Percentiles rank a stretch among this genome's conserved stretches.
These are phyloP conservation scores for Ophioderma brevispina DNA, from an alignment of 35 echinoderm and acorn worm species.

Conservation along the genomic window DNA sequence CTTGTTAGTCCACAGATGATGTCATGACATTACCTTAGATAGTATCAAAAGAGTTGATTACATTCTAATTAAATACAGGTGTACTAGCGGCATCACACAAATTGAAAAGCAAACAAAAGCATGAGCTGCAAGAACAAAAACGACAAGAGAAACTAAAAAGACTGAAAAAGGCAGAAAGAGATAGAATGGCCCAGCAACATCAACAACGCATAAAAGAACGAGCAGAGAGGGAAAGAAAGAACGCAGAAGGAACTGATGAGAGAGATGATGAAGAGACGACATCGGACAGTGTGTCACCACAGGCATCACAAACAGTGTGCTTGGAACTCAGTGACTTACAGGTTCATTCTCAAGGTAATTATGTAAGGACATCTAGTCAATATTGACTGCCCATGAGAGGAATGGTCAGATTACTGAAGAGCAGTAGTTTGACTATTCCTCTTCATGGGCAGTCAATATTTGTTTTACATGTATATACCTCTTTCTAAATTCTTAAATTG, in stretches of 20 bases:
- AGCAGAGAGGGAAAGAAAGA: background rate
- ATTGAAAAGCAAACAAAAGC: constrained; percentile 44
- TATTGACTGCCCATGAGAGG: too few relatives aligned
- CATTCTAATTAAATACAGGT: background rate
- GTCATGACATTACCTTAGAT: too few relatives aligned
- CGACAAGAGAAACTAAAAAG: constrained; percentile 13
- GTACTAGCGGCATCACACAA: constrained; percentile 20
- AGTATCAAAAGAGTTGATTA: too few relatives aligned
- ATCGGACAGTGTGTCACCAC: background rate
- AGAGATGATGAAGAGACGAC: constrained; percentile 9
- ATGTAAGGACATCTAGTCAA: too few relatives aligned
- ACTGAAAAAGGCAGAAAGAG: constrained; percentile 51
- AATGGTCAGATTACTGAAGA: too few relatives aligned
- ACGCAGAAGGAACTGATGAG: constrained; percentile 3
- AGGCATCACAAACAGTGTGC: constrained; percentile 11
- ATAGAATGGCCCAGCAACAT: constrained; percentile 47
- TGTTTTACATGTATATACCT: too few relatives aligned
- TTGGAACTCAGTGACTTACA: background rate
- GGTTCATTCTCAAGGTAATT: background rate
- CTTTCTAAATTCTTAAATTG: too few relatives aligned
- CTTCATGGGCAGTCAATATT: too few relatives aligned
- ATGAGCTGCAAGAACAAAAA: constrained; percentile 18
- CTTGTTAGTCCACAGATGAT: too few relatives aligned
- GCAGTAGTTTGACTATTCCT: too few relatives aligned
- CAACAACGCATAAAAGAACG: constrained; percentile 19